A percentile compares a stretch with the other conserved stretches of the same genome.
These are phyloP conservation scores for Phyllostomus hastatus DNA, from an alignment of 2,113 vertebrate species.

Conservation along the genomic window DNA sequence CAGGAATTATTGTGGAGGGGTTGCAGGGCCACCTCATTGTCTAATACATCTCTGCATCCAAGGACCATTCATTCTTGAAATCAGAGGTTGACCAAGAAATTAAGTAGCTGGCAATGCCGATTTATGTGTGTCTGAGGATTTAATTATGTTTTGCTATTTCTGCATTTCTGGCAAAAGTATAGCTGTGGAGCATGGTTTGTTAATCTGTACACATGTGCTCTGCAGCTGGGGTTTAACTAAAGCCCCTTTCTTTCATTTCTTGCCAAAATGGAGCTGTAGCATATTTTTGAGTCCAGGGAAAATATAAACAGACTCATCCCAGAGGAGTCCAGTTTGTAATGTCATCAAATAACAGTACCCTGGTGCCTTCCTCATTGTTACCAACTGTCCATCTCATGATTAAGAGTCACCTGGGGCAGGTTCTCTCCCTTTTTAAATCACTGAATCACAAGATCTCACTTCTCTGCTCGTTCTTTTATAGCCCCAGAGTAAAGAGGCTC, in stretches of 20 bases:
- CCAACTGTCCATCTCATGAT: not conserved
- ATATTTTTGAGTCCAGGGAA: conserved; percentile 26
- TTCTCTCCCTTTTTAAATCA: not conserved
- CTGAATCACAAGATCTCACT: not conserved
- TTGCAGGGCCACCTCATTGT: not conserved
- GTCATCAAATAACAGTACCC: not conserved
- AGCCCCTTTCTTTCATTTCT: not conserved
- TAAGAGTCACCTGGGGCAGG: not conserved
- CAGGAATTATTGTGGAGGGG: not conserved
- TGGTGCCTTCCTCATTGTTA: not conserved
- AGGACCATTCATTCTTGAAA: not conserved
- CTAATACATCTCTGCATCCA: not conserved
- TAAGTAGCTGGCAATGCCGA: conserved; percentile 12
- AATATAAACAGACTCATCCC: conserved; percentile 37
- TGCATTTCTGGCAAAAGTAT: conserved; percentile 49
- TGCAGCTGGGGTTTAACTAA: conserved; percentile 61
- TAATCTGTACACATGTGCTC: conserved; percentile 53
- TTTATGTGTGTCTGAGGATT: conserved; percentile 26
- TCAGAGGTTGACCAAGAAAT: conserved; percentile 17
- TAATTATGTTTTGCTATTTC: conserved; percentile 52
- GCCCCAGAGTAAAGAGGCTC: not conserved
- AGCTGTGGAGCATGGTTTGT: conserved; percentile 30
- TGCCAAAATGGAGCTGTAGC: conserved; percentile 32
- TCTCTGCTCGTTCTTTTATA: not conserved
- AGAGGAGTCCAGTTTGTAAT: not conserved